phyloP scores from a whole-genome alignment of 2,888 invertebrate species.

The Cephus pulcher region DNA sequence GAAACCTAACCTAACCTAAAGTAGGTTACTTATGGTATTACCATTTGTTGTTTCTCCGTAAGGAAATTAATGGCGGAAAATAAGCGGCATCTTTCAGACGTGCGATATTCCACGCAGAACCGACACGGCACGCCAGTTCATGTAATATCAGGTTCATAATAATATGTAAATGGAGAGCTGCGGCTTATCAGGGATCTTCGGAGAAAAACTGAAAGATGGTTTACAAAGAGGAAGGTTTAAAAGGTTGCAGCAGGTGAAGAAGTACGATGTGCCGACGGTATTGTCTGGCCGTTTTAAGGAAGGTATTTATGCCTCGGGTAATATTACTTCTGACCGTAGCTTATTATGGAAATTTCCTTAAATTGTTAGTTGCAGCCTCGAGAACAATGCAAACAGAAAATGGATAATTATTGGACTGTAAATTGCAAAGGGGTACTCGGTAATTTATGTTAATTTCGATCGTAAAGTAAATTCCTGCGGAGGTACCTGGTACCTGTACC shows the following conservation, averaged over 20 bases:
- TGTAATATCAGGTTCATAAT: slow-evolving; percentile 43
- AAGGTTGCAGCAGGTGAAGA: slow-evolving; percentile 22
- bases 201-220: slow-evolving; percentile 13
- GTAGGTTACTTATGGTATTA: neutral
- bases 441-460: slow-evolving; percentile 49
- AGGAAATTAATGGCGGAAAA: neutral
- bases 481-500: neutral
- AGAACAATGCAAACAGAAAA: slow-evolving; percentile 56
- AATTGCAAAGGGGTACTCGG: slow-evolving; percentile 32
- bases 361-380: slow-evolving; percentile 42
- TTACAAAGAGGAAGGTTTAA: slow-evolving; percentile 6
- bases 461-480: slow-evolving; percentile 37
- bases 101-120: slow-evolving; percentile 25
- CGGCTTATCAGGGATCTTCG: slow-evolving; percentile 35
- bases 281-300: neutral
- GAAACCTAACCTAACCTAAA: neutral
- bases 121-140: slow-evolving; percentile 28
- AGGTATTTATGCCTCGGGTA: slow-evolving; percentile 44
- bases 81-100: neutral
- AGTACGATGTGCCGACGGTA: slow-evolving; percentile 14
- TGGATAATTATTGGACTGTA: slow-evolving; percentile 51
- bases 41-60: neutral
- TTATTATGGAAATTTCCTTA: slow-evolving; percentile 52
- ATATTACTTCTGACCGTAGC: slow-evolving; percentile 26
- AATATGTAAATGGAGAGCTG: slow-evolving; percentile 39